These are phyloP conservation scores for Etia nguti DNA, from an alignment of 2,113 vertebrate genomes.

Conservation along the genomic window DNA sequence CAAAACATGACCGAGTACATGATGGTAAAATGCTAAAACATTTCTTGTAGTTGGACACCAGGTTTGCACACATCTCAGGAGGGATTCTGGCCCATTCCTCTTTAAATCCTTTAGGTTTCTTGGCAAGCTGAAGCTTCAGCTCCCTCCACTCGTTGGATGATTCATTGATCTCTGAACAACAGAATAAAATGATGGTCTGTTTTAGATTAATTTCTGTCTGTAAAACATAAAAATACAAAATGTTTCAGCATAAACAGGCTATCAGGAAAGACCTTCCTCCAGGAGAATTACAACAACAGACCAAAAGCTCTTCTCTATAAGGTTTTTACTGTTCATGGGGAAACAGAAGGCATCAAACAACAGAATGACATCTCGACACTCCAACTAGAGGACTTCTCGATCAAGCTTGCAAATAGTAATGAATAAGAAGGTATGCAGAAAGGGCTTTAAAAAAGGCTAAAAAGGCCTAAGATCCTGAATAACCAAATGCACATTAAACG, in stretches of 20 bases:
- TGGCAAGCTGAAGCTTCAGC: neutral
- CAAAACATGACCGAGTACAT: neutral
- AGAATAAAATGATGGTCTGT: neutral
- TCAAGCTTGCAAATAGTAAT: neutral
- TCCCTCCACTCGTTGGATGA: neutral
- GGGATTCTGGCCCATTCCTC: neutral
- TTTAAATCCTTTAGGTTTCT: neutral
- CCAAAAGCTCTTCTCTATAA: neutral
- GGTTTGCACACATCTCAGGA: neutral
- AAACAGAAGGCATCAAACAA: neutral
- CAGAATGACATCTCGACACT: neutral
- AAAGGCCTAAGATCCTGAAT: accelerated
- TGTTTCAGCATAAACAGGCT: neutral
- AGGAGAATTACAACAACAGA: neutral
- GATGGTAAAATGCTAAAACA: neutral
- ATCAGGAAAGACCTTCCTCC: neutral
- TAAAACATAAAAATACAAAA: neutral
- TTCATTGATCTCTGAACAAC: neutral
- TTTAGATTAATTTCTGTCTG: neutral
- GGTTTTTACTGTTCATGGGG: neutral
- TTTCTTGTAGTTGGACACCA: neutral
- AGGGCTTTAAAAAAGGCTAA: neutral
- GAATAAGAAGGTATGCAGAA: accelerated
- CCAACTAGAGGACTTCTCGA: neutral
- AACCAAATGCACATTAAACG: neutral